Evolutionary conservation across 2,888 invertebrate species (phyloP), one percentile per base, ranked within the genome.

Genomic region (Synanthedon myopaeformis): DNA sequence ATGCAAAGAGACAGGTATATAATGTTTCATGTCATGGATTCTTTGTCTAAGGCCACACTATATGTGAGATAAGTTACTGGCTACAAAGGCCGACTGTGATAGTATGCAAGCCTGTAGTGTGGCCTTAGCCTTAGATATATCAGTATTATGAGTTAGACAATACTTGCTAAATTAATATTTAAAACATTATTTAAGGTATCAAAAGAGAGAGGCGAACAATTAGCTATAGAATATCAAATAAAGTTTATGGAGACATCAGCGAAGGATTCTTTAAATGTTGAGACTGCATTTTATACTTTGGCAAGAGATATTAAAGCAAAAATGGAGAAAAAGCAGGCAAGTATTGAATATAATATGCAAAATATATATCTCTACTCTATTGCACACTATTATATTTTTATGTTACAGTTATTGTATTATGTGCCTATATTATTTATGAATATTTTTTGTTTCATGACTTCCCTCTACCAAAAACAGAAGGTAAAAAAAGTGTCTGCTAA

Each of bases 221-320:
- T 99, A 81, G 98, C 98, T 58, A 91, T 97, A 72, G 99, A 99
- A 87, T 98, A 99, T 89, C 96, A 97, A 72, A 98, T 99, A 68
- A 97, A 97, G 89, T 99, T 99, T 89, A 94, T 99, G 92, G 99
- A 99, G 89, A 99, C 99, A 53, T 98, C 98, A 65, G 99, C 99
- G 54, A 99, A 99, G 89, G 94, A 96, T 62, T 96, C 97, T 79
- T 94, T 97, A 79, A 97, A 99, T 81, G 98, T 99, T 51, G 99
- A 99, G 85, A 96, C 96, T 69, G 98, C 98, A 55, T 99, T 99
- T 89, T 96, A 96, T 82, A 97, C 97, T 58, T 89, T 99, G 81
- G 98, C 99, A 56, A 93, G 96, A 81, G 98, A 98, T 85, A 98
- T 98, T 73, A 98, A 98, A 88, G 93, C 95, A 57, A 98, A 98